Evolutionary conservation across 2,797 vertebrate species (phyloP).

Genomic region (Coregonus suidteri): DNA sequence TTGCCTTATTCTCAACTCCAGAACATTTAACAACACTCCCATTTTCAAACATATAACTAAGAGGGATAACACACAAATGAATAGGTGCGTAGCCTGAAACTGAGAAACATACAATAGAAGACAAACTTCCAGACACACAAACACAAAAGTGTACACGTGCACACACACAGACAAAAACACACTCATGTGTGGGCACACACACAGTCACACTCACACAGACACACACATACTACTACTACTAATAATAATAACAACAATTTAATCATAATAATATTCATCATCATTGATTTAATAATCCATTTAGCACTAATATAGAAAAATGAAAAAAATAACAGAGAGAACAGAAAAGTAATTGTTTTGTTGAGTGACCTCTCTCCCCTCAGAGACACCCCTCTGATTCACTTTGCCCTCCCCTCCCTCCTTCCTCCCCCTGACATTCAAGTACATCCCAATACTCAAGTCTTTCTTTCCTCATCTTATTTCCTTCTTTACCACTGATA

Average conservation of each 20-base stretch:
- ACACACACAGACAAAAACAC: too few species aligned
- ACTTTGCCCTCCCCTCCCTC: conserved; percentile 62
- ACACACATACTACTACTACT: background rate
- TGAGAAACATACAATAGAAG: too few species aligned
- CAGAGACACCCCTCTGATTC: conserved; percentile 19
- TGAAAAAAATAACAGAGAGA: conserved; percentile 62
- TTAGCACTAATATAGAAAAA: conserved; percentile 77
- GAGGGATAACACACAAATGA: too few species aligned
- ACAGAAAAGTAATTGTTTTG: conserved; percentile 59
- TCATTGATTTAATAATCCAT: conserved; percentile 70
- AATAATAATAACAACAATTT: conserved; percentile 63
- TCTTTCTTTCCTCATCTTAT: background rate
- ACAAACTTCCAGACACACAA: too few species aligned
- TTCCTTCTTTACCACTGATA: background rate
- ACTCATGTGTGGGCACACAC: background rate
- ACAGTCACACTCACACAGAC: too few species aligned
- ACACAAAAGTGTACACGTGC: too few species aligned
- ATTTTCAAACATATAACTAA: too few species aligned
- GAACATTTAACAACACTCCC: too few species aligned
- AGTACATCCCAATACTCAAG: background rate
- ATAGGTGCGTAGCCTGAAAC: too few species aligned
- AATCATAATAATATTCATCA: conserved; percentile 63
- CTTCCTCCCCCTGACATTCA: conserved; percentile 37
- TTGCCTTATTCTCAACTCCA: too few species aligned
- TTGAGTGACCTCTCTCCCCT: conserved; percentile 24